Evolutionary conservation across 2,797 vertebrate species (phyloP).

Genomic region (Oreochromis grahami): DNA sequence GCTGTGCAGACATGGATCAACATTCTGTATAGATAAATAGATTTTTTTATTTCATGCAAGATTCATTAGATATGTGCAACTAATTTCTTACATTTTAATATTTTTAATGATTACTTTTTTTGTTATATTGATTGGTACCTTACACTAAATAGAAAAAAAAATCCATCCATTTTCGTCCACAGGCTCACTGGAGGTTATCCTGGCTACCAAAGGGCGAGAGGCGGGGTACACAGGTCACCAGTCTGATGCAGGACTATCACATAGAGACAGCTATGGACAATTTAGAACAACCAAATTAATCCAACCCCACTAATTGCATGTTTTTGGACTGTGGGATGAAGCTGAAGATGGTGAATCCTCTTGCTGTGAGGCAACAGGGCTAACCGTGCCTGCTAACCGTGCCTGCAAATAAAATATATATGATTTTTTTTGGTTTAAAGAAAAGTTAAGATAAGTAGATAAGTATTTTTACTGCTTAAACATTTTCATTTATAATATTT

Average conservation of each 20-base stretch:
- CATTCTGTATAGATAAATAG: background rate
- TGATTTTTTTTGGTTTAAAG: background rate
- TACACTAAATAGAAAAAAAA: too few species aligned
- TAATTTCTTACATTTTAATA: background rate
- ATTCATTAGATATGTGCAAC: background rate
- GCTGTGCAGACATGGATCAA: background rate
- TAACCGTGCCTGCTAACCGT: accelerated
- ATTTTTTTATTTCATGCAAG: background rate
- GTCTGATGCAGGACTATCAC: background rate
- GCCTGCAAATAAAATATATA: background rate
- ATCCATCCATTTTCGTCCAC: background rate
- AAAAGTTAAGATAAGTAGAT: background rate
- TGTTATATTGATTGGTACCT: too few species aligned
- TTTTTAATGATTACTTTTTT: too few species aligned
- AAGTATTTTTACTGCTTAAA: background rate
- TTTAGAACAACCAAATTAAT: background rate
- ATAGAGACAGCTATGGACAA: background rate
- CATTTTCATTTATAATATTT: background rate
- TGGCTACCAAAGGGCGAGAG: background rate
- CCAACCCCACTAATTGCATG: background rate
- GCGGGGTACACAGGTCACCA: background rate
- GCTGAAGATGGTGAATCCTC: background rate
- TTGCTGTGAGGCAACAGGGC: background rate
- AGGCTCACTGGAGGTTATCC: background rate
- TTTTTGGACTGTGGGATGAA: background rate